Conservation (phyloP, 2,113 vertebrate genomes). For the Pardalotus punctatus region DNA sequence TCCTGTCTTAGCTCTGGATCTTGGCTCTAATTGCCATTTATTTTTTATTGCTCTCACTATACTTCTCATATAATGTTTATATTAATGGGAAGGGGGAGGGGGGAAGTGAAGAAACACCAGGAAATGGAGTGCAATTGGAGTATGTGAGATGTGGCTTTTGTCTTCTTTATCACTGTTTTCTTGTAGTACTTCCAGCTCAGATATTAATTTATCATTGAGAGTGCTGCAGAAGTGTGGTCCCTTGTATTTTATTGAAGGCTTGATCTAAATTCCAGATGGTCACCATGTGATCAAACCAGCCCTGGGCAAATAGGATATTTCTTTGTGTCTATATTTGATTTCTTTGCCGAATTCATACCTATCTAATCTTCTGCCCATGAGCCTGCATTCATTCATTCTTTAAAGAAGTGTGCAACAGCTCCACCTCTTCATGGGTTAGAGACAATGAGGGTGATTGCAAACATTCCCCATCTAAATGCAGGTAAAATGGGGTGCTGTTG, state of each 20-base stretch:
- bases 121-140: conserved; percentile 49
- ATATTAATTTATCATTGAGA: conserved; percentile 52
- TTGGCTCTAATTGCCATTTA: conserved; percentile 52
- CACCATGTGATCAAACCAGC: conserved; percentile 32
- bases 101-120: conserved; percentile 45
- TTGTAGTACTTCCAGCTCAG: conserved; percentile 44
- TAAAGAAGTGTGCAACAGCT: conserved; percentile 3
- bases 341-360: conserved; percentile 52
- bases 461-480: background rate
- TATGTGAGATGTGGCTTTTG: conserved; percentile 54
- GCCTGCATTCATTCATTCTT: conserved; percentile 20
- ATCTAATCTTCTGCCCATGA: conserved; percentile 50
- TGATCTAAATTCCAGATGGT: conserved; percentile 58
- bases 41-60: conserved; percentile 62
- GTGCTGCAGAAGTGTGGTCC: conserved; percentile 40
- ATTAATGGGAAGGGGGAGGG: conserved; percentile 28
- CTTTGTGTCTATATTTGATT: conserved; percentile 29
- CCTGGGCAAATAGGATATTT: conserved; percentile 63
- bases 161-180: conserved; percentile 51
- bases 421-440: background rate
- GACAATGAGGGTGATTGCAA: conserved; percentile 22
- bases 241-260: conserved; percentile 15
- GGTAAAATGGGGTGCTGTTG: background rate
- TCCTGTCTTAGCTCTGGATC: conserved; percentile 59
- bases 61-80: conserved; percentile 69